These are phyloP conservation scores for Synanceia verrucosa DNA, from an alignment of 2,797 vertebrate species.

Conservation along the genomic window DNA sequence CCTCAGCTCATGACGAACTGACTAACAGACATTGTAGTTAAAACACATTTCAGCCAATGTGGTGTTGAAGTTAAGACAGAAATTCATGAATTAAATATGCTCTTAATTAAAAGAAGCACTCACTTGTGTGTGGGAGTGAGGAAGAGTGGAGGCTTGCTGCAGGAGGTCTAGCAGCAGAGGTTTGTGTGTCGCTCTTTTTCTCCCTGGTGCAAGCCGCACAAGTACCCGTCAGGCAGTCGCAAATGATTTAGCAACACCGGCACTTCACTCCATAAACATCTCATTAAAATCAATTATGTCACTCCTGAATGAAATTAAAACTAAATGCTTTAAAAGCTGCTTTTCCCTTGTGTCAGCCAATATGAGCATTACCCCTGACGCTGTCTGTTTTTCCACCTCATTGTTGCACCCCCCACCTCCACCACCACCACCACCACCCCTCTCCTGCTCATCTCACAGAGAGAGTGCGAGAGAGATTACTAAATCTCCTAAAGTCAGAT, in stretches of 20 bases:
- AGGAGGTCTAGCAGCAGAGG: slow-evolving; percentile 62
- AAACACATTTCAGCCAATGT: slow-evolving; percentile 14
- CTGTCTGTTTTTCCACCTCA: slow-evolving; percentile 74
- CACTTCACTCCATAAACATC: slow-evolving; percentile 83
- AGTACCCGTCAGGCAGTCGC: slow-evolving; percentile 72
- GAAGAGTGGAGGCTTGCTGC: slow-evolving; percentile 42
- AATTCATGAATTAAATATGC: slow-evolving; percentile 44
- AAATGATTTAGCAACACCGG: slow-evolving; percentile 80
- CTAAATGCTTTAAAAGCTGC: slow-evolving; percentile 85
- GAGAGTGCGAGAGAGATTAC: slow-evolving; percentile 84
- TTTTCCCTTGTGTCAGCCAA: slow-evolving; percentile 82
- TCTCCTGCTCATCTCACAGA: slow-evolving; percentile 39
- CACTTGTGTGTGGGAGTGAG: slow-evolving; percentile 27
- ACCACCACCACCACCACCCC: too few relatives aligned
- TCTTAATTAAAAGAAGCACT: slow-evolving; percentile 51
- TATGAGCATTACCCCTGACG: slow-evolving; percentile 89
- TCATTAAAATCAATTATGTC: slow-evolving; percentile 87
- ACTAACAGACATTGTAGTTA: neutral
- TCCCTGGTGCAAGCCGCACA: slow-evolving; percentile 54
- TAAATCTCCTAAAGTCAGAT: slow-evolving; percentile 85
- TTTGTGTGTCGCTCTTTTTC: slow-evolving; percentile 51
- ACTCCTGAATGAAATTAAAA: slow-evolving; percentile 89
- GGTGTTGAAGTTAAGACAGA: slow-evolving; percentile 26
- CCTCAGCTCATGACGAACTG: neutral
- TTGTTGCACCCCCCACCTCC: too few relatives aligned